Evolutionary conservation across 2,113 vertebrate species (phyloP).

Genomic region (Campylorhamphus procurvoides): DNA sequence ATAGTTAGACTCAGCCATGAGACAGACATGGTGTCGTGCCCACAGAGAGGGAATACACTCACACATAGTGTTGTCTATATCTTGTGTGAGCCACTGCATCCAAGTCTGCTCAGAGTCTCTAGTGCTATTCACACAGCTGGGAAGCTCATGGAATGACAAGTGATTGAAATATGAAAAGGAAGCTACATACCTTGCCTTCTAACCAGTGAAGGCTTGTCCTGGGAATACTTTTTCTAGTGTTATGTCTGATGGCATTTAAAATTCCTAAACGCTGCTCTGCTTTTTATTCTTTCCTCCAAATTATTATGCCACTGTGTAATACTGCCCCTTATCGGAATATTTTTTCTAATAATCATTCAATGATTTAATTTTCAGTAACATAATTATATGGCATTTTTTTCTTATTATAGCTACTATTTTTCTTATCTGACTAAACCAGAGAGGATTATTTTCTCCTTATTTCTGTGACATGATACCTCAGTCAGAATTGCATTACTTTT

Average conservation of each 20-base stretch:
- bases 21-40: conserved; percentile 1
- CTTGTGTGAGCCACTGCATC: neutral
- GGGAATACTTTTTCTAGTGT: neutral
- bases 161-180: neutral
- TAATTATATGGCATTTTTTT: neutral
- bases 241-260: neutral
- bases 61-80: neutral
- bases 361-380: neutral
- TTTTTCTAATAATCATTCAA: neutral
- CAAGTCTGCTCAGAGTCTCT: neutral
- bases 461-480: neutral
- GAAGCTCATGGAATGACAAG: neutral
- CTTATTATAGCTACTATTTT: neutral
- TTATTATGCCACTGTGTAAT: neutral
- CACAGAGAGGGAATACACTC: neutral
- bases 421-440: conserved; percentile 21
- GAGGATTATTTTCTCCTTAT: conserved; percentile 19
- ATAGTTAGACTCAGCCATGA: conserved; percentile 34
- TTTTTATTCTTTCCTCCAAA: neutral
- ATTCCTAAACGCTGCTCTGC: neutral
- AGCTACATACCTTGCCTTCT: neutral
- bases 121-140: neutral
- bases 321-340: neutral
- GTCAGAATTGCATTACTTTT: neutral
- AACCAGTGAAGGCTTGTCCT: neutral